Evolutionary conservation across 23 tunicate genomes (phyloP).

Genomic region (Pegea sp.): DNA sequence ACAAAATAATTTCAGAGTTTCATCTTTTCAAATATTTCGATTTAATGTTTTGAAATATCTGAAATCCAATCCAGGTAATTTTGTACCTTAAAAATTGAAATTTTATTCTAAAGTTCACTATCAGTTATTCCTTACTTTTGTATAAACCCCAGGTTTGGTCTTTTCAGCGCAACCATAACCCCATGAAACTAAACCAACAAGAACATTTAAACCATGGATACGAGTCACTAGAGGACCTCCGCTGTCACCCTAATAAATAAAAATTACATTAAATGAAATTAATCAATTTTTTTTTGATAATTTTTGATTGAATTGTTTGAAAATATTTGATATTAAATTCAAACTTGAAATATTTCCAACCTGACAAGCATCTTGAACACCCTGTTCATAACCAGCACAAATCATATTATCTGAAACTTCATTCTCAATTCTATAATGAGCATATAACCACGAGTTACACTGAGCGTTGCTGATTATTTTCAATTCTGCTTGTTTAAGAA

Average conservation of each 20-base stretch:
- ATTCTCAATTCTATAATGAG: neutral
- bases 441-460: conserved; percentile 14
- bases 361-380: conserved; percentile 36
- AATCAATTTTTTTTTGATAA: too few species aligned
- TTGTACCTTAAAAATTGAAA: too few species aligned
- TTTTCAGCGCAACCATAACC: conserved; percentile 25
- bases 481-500: conserved; percentile 16
- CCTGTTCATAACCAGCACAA: conserved; percentile 22
- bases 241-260: conserved; percentile 30
- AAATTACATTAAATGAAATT: neutral
- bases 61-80: too few species aligned
- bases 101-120: too few species aligned
- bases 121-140: conserved; percentile 38
- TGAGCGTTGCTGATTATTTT: conserved; percentile 1
- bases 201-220: neutral
- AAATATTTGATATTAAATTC: too few species aligned
- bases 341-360: conserved; percentile 4
- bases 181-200: conserved; percentile 31
- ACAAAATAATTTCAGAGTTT: too few species aligned
- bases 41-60: too few species aligned
- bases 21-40: too few species aligned
- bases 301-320: too few species aligned
- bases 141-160: conserved; percentile 19
- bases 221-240: conserved; percentile 29
- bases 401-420: conserved; percentile 21